phyloP scores from a whole-genome alignment of 2,888 invertebrate species.

The Serripes groenlandicus region DNA sequence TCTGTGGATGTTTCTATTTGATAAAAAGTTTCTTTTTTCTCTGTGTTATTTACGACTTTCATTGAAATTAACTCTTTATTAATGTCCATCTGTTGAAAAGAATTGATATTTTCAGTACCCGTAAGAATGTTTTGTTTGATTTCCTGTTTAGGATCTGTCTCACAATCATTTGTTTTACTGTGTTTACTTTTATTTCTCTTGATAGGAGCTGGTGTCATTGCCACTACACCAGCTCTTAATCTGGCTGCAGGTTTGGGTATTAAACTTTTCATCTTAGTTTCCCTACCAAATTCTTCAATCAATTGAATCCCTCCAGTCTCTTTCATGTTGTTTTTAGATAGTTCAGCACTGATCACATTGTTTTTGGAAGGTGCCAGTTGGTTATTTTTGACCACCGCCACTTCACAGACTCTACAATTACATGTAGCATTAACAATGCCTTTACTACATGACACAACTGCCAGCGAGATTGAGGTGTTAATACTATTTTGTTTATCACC shows the following conservation, averaged over 20 bases:
- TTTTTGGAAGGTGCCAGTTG: not conserved
- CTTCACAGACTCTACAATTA: conserved; percentile 34
- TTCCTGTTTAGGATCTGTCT: too few relatives aligned
- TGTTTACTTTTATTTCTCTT: conserved; percentile 31
- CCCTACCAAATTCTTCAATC: not conserved
- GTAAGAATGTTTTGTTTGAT: too few relatives aligned
- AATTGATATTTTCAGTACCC: too few relatives aligned
- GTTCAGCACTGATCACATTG: not conserved
- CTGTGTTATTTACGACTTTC: too few relatives aligned
- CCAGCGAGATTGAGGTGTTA: conserved; percentile 33
- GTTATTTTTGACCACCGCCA: not conserved
- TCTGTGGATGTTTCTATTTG: too few relatives aligned
- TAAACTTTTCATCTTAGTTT: conserved; percentile 17
- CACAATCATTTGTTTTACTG: too few relatives aligned
- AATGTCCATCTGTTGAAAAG: too few relatives aligned
- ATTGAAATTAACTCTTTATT: too few relatives aligned
- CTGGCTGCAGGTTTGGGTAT: conserved; percentile 38
- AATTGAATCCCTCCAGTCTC: not conserved
- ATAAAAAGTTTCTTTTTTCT: too few relatives aligned
- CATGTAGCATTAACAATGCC: conserved; percentile 49
- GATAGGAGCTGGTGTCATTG: conserved; percentile 49
- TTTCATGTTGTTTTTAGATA: not conserved
- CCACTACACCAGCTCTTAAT: conserved; percentile 44
- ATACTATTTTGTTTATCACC: not conserved
- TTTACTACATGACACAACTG: conserved; percentile 58